A percentile compares a stretch with the other conserved stretches of the same genome.
phyloP scores from a whole-genome alignment of 2,888 invertebrate species.

The Drosophila helvetica region DNA sequence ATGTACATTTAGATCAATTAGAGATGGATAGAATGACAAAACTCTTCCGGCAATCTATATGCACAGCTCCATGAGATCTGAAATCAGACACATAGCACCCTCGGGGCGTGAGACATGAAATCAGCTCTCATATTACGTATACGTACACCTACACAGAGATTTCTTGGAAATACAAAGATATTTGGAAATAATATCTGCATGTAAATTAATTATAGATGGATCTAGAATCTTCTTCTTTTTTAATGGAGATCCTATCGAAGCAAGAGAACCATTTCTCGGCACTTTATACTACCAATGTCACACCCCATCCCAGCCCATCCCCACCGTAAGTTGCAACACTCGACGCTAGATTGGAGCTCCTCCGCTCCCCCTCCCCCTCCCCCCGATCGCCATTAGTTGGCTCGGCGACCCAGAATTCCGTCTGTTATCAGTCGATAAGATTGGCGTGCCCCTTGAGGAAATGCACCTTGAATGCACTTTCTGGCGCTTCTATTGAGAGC shows the following conservation, averaged over 20 bases:
- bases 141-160: slow-evolving; percentile 26
- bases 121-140: slow-evolving; percentile 57
- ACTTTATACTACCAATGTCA: slow-evolving; percentile 21
- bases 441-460: slow-evolving; percentile 25
- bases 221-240: background rate
- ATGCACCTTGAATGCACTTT: slow-evolving; percentile 3
- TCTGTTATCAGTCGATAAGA: slow-evolving; percentile 40
- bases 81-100: background rate
- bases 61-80: background rate
- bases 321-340: slow-evolving; percentile 32
- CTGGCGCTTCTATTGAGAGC: background rate
- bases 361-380: no score
- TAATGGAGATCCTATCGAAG: background rate
- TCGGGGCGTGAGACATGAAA: slow-evolving; percentile 11
- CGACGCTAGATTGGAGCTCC: slow-evolving; percentile 8
- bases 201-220: background rate
- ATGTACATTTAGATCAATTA: no score
- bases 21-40: background rate
- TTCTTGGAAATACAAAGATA: no score
- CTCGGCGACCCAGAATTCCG: slow-evolving; percentile 39
- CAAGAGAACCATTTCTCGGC: background rate
- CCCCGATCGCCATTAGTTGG: slow-evolving; percentile 22
- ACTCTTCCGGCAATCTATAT: background rate
- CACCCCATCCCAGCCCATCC: background rate
- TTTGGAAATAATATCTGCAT: no score